These are phyloP conservation scores for Agapornis roseicollis DNA, from an alignment of 2,113 vertebrate species.

Conservation along the genomic window DNA sequence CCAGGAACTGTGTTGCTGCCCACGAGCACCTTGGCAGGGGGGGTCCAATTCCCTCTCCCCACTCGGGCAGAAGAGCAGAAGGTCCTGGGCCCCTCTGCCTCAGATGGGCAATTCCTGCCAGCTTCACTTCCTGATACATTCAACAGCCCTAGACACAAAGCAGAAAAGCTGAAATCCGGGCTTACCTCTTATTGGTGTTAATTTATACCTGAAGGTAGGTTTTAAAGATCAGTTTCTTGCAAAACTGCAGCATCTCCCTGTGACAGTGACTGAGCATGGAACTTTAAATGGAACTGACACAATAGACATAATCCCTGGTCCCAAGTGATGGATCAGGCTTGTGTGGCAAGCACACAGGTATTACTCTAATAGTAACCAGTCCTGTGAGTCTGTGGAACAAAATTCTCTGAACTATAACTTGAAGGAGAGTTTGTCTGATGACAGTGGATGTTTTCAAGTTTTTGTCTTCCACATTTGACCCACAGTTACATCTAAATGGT, in stretches of 20 bases:
- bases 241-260: background rate
- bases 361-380: background rate
- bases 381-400: background rate
- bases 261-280: background rate
- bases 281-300: background rate
- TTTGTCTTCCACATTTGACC: background rate
- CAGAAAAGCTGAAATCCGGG: background rate
- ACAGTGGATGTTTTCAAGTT: background rate
- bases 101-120: accelerated
- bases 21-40: accelerated
- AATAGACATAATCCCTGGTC: background rate
- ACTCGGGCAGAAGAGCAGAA: background rate
- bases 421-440: background rate
- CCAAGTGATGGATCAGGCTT: background rate
- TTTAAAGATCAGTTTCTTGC: background rate
- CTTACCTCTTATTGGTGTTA: background rate
- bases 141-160: accelerated
- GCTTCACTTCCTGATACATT: background rate
- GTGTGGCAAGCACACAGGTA: background rate
- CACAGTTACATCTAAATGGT: background rate
- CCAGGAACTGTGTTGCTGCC: background rate
- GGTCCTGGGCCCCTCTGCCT: background rate
- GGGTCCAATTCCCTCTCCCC: background rate
- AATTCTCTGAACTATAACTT: background rate
- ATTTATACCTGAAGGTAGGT: background rate